phyloP scores from a whole-genome alignment of 1,140 invertebrate species.

The Dreissena rostriformis region DNA sequence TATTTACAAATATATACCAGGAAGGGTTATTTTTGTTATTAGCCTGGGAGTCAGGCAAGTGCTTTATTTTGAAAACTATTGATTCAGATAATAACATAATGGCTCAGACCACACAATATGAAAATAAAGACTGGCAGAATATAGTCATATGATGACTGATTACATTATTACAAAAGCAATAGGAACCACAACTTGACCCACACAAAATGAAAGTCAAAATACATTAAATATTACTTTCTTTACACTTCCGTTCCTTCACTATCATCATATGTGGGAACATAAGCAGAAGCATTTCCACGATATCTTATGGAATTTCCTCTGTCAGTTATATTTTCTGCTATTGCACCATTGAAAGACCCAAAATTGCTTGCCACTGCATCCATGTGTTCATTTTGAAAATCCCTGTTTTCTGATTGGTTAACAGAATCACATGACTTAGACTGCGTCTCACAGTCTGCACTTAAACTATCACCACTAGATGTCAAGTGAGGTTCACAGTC shows the following conservation, averaged over 20 bases:
- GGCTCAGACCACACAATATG: no score
- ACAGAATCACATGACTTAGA: background rate
- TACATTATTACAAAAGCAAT: no score
- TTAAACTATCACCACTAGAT: slow-evolving; percentile 7
- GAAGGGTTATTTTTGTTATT: no score
- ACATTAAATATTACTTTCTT: background rate
- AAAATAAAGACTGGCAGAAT: no score
- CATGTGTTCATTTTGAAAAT: background rate
- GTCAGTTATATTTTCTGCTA: background rate
- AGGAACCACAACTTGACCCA: no score
- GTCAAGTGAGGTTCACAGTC: no score
- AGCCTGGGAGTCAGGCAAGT: no score
- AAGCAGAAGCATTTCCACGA: background rate
- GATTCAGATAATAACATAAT: no score
- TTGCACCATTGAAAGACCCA: slow-evolving; percentile 16
- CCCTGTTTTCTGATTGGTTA: slow-evolving; percentile 18
- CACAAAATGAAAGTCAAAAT: no score
- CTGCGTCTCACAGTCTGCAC: background rate
- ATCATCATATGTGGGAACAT: background rate
- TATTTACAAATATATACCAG: no score
- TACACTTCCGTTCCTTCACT: slow-evolving; percentile 1
- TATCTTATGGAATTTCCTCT: background rate
- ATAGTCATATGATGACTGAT: no score
- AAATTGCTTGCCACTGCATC: background rate
- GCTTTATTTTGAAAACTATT: no score